These are phyloP conservation scores for Denticeps clupeoides DNA, from an alignment of 2,797 vertebrate genomes.

Conservation along the genomic window DNA sequence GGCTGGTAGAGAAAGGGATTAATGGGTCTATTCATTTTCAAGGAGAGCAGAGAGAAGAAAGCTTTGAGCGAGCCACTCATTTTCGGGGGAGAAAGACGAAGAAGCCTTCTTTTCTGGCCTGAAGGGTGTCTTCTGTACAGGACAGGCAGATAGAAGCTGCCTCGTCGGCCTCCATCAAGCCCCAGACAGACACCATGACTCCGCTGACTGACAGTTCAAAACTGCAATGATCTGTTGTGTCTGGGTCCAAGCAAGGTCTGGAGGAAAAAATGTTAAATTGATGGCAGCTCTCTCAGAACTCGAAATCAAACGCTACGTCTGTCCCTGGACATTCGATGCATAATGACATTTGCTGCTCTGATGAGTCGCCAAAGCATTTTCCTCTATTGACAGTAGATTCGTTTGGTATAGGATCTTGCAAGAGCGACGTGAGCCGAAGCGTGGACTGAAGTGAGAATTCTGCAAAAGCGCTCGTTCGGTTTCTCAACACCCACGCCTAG, in stretches of 20 bases:
- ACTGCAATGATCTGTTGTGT: conserved; percentile 65
- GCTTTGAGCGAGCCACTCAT: background rate
- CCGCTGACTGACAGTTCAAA: conserved; percentile 67
- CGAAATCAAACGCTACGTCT: conserved; percentile 75
- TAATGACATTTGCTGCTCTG: conserved; percentile 63
- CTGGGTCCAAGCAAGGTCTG: conserved; percentile 44
- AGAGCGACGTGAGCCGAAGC: conserved; percentile 4
- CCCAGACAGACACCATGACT: conserved; percentile 50
- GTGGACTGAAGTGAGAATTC: too few species aligned
- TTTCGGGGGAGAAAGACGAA: conserved; percentile 7
- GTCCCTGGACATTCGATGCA: conserved; percentile 49
- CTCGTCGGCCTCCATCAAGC: conserved; percentile 40
- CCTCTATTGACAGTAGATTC: conserved; percentile 17
- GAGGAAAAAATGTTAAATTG: conserved; percentile 63
- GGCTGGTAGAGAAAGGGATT: conserved; percentile 11
- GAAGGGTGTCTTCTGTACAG: conserved; percentile 2
- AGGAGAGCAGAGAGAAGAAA: conserved; percentile 13
- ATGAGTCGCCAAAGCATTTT: conserved; percentile 68
- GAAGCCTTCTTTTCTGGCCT: conserved; percentile 30
- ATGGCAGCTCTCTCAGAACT: conserved; percentile 71
- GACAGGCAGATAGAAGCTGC: conserved; percentile 29
- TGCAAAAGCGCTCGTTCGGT: too few species aligned
- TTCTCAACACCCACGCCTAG: too few species aligned
- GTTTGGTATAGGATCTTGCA: background rate
- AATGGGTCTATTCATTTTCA: conserved; percentile 24